Evolutionary conservation across 2,113 vertebrate genomes (phyloP), one percentile per base, ranked within the genome.

Genomic region (Aegypius monachus): DNA sequence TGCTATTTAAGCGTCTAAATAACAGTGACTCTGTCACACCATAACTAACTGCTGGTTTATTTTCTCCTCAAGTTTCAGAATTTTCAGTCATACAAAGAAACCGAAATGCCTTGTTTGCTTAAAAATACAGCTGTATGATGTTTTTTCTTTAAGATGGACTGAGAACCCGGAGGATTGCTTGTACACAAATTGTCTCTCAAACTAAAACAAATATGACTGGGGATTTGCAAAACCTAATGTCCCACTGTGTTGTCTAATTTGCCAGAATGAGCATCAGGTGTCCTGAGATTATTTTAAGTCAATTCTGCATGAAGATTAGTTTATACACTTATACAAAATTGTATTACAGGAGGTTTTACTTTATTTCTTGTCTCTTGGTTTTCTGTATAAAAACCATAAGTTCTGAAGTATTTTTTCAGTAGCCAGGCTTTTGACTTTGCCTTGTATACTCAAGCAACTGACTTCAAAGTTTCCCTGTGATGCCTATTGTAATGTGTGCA

Each of bases 1-100:
- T 68, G 22, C 74, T 96, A 90, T 97, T 93, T 94, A 80, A 80
- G 36, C 13, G 3, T 70, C 88, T 87, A 88, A 94, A 95, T 96
- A 88, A 88, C 74, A 95, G 94, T 87, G 81, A n/a, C 80, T 93
- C 29, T 43, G 29, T 80, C 45, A 71, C 81, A 63, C 74, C 5
- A n/a, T 67, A 82, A 50, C 61, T 93, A 94, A 92, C 63, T 84
- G 73, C 77, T 96, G 36, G 67, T 93, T 86, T 90, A 55, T 40
- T 94, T 88, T 86, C 68, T 67, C 42, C 84, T 87, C 67, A 82
- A 48, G 66, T 96, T 96, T 95, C 90, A 91, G 63, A 91, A 77
- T 43, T 79, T 87, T 93, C 86, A 80, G 87, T 90, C 38, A 22
- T n/a, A 58, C 27, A 77, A 77, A 92, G n/a, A 89, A 86, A 81